Evolutionary conservation across 2,113 vertebrate genomes (phyloP).

Genomic region (Arvicanthis niloticus): DNA sequence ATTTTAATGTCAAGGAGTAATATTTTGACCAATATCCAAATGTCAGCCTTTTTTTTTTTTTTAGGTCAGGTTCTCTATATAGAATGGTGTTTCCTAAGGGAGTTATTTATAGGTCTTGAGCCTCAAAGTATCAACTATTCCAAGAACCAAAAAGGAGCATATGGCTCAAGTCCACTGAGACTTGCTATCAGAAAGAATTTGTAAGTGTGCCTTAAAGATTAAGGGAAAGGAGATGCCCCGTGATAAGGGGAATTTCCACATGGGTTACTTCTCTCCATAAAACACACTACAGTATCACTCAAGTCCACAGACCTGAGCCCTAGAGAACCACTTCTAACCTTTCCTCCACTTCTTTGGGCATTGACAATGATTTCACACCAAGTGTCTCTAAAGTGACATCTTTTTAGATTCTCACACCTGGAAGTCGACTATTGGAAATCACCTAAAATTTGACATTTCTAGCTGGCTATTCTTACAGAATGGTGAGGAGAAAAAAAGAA

Average conservation of each 20-base stretch:
- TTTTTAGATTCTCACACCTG: slow-evolving; percentile 2
- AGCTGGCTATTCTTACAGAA: neutral
- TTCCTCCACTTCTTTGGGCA: neutral
- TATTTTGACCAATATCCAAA: slow-evolving; percentile 79
- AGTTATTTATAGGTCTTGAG: slow-evolving; percentile 75
- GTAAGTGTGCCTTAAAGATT: slow-evolving; percentile 23
- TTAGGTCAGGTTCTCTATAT: slow-evolving; percentile 60
- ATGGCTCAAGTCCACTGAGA: slow-evolving; percentile 64
- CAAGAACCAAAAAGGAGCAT: slow-evolving; percentile 59
- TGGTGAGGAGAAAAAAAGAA: neutral
- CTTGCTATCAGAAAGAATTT: slow-evolving; percentile 62
- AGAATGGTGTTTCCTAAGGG: slow-evolving; percentile 41
- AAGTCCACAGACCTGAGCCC: neutral
- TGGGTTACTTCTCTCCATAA: neutral
- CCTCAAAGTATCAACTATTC: slow-evolving; percentile 65
- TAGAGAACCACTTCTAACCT: neutral
- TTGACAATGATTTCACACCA: neutral
- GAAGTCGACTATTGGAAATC: neutral
- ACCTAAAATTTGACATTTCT: slow-evolving; percentile 25
- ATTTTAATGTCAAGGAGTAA: slow-evolving; percentile 51
- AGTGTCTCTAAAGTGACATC: neutral
- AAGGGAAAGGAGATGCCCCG: slow-evolving; percentile 23
- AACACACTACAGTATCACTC: neutral
- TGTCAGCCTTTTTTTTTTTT: slow-evolving; percentile 53
- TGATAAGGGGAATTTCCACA: slow-evolving; percentile 17